Evolutionary conservation across 2,113 vertebrate species (phyloP), one percentile per base, ranked within the genome.

Genomic region (Irena cyanogastra): DNA sequence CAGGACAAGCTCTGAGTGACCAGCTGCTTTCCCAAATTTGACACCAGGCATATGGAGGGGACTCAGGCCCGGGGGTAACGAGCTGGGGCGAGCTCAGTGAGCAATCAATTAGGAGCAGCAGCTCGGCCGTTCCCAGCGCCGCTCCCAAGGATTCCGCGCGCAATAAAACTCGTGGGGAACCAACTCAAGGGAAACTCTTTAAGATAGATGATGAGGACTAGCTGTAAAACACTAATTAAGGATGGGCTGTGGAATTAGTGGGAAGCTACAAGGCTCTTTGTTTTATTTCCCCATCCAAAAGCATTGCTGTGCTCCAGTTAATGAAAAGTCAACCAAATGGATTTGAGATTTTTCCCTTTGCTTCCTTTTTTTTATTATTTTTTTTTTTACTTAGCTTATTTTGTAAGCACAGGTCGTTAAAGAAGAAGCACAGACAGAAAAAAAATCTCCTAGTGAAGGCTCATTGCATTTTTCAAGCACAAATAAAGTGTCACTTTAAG

Each of bases 1-100:
- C 97, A 97, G 96, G 95, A 97, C 52, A 64, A 91, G 84, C 87
- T 72, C 81, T 60, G 94, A 98, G 95, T 95, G 97, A 97, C 98
- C 98, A 97, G 98, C 98, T 98, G 98, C 97, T 94, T 86, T 87
- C 97, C 97, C 97, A 95, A 94, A 96, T 96, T 85, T 97, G 97
- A 98, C 98, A 98, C 97, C 94, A 97, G 97, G 97, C 97, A 97
- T 96, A 98, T 95, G 98, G 98, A 94, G 93, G 66, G 74, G 95
- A 97, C 94, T 87, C 93, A 96, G 97, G 97, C 98, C 98, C 78
- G 91, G 33, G 97, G 98, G 97, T 94, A 82, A 93, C 45, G 91
- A 87, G 95, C 95, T 87, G 96, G 79, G 97, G 96, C 7, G 89
- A 97, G 98, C 97, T 97, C 97, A 97, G 94, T 83, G 95, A 98